Base-by-base conservation (phyloP, 1,140 invertebrate genomes). In the Thereuonema tuberculata region DNA sequence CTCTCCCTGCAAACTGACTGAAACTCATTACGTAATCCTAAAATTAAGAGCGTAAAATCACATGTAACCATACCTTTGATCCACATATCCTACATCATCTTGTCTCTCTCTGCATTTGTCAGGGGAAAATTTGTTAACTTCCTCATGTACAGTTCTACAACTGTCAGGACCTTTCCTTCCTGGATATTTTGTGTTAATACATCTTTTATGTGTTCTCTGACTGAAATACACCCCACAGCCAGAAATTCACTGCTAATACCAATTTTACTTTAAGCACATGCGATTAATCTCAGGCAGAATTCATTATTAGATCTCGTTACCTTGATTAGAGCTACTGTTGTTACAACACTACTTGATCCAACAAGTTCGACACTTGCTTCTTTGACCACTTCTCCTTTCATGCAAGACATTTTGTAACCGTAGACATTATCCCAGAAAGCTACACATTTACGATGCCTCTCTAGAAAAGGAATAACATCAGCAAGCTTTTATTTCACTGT, bases 371-470 rank as follows among this genome's bases (percentile, higher is more conserved):
- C 84, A 26, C 86, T 81, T 0, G 93, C 89, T 76, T 98, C 93
- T 64, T 82, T 78, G 0, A 97, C 80, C 0, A 92, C 91, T 66
- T 93, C 86, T 28, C 83, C 80, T 68, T 89, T 86, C 80, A 99
- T 89, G 66, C 85, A 89, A 61, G 84, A 86, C 95, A 99, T 98
- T 75, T 93, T 90, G 70, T 92, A 97, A 0, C 92, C 94, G 70
- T 98, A 98, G 0, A 99, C 94, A 77, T 94, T 82, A 20, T 92
- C 85, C 95, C 95, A 99, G 27, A 60, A 60, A 5, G 49, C 2
- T 2, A 60, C 52, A 24, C 29, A 2, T 20, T 55, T 54, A 2
- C 37, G 2, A 47, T 55, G 31, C 9, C 84, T 59, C n/a, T 61
- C 61, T 63, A 21, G 49, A 59, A 50, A 50, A 50, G 9, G 21